Percentiles rank a stretch among this genome's conserved stretches.
These are phyloP conservation scores for Misgurnus anguillicaudatus DNA, from an alignment of 2,113 vertebrate species.

Conservation along the genomic window DNA sequence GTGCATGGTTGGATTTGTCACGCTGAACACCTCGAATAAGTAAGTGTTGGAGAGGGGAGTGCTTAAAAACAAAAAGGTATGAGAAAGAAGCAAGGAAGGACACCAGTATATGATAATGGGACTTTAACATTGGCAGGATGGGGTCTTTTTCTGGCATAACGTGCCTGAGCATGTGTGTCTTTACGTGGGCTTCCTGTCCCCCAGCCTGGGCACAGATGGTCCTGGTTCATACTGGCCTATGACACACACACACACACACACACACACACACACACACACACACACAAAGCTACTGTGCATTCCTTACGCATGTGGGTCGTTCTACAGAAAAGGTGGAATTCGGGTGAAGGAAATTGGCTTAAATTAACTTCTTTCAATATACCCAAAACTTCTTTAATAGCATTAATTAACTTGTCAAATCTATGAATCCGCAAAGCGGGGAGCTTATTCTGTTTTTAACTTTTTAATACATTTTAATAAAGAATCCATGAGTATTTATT, in stretches of 20 bases:
- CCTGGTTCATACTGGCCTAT: constrained; percentile 63
- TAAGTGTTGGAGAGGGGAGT: not conserved
- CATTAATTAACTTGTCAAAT: no score
- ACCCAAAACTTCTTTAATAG: no score
- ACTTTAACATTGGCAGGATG: constrained; percentile 1
- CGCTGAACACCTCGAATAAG: constrained; percentile 1
- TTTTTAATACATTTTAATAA: no score
- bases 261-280: no score
- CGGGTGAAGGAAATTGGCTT: no score
- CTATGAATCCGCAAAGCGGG: no score
- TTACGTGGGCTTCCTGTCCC: constrained; percentile 77
- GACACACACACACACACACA: constrained; percentile 61
- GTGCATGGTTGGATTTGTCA: not conserved
- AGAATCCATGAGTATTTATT: no score
- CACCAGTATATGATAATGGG: not conserved
- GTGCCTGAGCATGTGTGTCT: constrained; percentile 70
- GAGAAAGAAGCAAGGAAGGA: not conserved
- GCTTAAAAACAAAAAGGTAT: not conserved
- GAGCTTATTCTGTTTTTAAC: no score
- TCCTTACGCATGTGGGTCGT: constrained; percentile 16
- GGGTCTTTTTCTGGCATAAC: constrained; percentile 47
- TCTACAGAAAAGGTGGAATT: no score
- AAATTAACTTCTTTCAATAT: no score
- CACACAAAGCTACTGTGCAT: constrained; percentile 26
- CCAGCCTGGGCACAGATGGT: constrained; percentile 75